Conservation (phyloP, 2,113 vertebrate genomes). For the Elaphurus davidianus region DNA sequence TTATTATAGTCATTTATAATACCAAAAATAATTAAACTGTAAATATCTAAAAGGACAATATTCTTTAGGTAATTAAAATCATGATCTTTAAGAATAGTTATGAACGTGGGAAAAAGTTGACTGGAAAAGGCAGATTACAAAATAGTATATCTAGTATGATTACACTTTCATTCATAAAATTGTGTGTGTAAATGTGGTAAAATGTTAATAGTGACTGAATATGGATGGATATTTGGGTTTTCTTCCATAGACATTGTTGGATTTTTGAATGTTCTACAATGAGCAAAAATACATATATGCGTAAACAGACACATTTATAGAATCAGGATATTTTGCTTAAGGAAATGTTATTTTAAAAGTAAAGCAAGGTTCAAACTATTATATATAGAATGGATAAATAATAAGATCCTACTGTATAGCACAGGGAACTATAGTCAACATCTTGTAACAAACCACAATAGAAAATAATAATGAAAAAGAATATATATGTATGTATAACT, state of each 20-base stretch:
- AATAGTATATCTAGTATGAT: background rate
- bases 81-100: conserved; percentile 37
- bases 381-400: background rate
- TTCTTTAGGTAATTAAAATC: conserved; percentile 35
- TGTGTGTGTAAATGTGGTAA: background rate
- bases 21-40: conserved; percentile 21
- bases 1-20: conserved; percentile 37
- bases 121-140: background rate
- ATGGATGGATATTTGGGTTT: background rate
- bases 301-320: background rate
- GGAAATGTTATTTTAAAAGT: background rate
- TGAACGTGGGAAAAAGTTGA: background rate
- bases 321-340: background rate
- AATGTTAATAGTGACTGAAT: background rate
- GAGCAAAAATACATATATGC: background rate
- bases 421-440: background rate
- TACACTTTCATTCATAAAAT: conserved; percentile 23
- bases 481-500: background rate
- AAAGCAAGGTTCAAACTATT: background rate
- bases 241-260: background rate
- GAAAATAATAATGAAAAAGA: background rate
- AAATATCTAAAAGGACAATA: conserved; percentile 21
- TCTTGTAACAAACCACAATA: background rate
- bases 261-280: background rate
- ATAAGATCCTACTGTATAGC: background rate